Percentiles rank a stretch among this genome's conserved stretches.
These are phyloP conservation scores for Sinosuthora webbiana DNA, from an alignment of 2,113 vertebrate species.

Conservation along the genomic window DNA sequence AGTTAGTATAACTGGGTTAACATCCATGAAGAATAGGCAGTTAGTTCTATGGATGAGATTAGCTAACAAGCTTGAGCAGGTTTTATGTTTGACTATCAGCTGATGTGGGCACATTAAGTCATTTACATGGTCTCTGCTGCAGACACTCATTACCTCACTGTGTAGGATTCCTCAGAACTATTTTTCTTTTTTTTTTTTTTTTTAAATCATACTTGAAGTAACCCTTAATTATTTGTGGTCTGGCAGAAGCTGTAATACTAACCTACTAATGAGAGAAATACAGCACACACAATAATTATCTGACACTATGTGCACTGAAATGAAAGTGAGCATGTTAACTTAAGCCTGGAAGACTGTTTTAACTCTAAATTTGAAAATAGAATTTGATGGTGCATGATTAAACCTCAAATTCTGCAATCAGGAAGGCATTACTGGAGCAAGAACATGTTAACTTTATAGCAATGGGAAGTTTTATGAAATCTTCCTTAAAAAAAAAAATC, in stretches of 20 bases:
- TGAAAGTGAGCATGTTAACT: constrained; percentile 2
- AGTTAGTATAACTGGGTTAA: not conserved
- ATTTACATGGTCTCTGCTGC: not conserved
- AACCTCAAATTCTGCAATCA: constrained; percentile 8
- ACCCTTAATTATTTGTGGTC: constrained; percentile 38
- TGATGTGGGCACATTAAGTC: not conserved
- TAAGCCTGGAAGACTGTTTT: not conserved
- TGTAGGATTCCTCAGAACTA: not conserved
- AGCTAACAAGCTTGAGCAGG: not conserved
- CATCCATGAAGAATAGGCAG: constrained; percentile 19
- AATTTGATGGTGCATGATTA: constrained; percentile 35
- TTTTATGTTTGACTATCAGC: constrained; percentile 21
- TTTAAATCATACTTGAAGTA: constrained; percentile 2
- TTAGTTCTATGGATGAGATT: constrained; percentile 3
- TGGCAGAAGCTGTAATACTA: constrained; percentile 28
- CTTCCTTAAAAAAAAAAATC: not conserved
- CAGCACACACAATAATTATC: not conserved
- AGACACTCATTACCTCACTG: not conserved
- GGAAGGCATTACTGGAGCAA: not conserved
- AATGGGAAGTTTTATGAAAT: not conserved
- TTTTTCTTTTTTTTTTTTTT: not conserved
- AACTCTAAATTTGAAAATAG: constrained; percentile 15
- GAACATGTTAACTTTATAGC: not conserved
- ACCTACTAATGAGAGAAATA: constrained; percentile 46
- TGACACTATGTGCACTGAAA: not conserved